Evolutionary conservation across 2,797 vertebrate genomes (phyloP).

Genomic region (Gymnoscopelus braueri): DNA sequence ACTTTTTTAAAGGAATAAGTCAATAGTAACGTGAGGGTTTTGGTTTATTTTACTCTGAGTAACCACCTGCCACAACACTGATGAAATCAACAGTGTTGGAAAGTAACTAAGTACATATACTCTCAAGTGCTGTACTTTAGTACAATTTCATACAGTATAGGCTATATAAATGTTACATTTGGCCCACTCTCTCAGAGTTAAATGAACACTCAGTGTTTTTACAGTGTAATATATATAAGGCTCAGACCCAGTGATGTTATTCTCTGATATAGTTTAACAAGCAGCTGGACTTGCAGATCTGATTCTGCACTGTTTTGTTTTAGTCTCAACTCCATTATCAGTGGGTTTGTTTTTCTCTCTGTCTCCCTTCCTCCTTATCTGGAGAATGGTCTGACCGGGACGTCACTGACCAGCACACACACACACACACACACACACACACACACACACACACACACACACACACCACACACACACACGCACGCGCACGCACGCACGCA

Average conservation of each 20-base stretch:
- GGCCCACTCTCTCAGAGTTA: too few species aligned
- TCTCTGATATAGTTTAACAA: constrained; percentile 23
- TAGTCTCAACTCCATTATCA: constrained; percentile 60
- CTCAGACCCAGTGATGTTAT: constrained; percentile 47
- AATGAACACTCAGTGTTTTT: too few species aligned
- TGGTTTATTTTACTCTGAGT: too few species aligned
- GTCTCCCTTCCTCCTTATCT: constrained; percentile 49
- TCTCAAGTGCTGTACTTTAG: too few species aligned
- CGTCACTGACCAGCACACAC: constrained; percentile 35
- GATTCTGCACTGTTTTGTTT: constrained; percentile 37
- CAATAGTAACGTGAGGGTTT: too few species aligned
- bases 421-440: constrained; percentile 18
- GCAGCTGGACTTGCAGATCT: constrained; percentile 23
- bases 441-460: background rate
- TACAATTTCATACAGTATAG: too few species aligned
- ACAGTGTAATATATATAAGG: background rate
- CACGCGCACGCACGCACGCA: constrained; percentile 11
- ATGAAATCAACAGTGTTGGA: too few species aligned
- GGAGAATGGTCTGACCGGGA: constrained; percentile 48
- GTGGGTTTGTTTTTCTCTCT: constrained; percentile 29
- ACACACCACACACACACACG: constrained; percentile 4
- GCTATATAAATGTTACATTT: too few species aligned
- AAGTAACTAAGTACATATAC: too few species aligned
- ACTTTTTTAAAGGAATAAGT: too few species aligned
- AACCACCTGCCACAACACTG: too few species aligned